Conservation (phyloP, 2,113 vertebrate species). For the Dromaius novaehollandiae region DNA sequence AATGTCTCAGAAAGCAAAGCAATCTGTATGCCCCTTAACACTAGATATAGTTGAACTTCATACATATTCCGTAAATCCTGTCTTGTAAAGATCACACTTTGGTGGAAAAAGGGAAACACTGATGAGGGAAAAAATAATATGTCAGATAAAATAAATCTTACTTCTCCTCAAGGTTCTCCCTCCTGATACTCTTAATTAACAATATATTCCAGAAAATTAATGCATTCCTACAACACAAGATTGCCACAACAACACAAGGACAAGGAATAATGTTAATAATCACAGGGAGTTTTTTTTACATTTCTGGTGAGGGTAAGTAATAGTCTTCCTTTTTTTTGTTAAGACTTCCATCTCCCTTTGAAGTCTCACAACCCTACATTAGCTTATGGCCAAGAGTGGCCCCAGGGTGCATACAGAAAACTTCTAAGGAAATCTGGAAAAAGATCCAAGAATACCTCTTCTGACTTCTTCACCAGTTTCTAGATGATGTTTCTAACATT, state of each 20-base stretch:
- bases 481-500: not conserved
- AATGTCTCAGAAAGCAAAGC: not conserved
- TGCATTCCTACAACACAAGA: not conserved
- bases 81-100: not conserved
- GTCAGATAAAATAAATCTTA: not conserved
- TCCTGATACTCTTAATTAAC: not conserved
- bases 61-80: not conserved
- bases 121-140: not conserved
- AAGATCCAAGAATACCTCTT: not conserved
- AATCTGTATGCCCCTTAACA: not conserved
- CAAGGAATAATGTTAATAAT: not conserved
- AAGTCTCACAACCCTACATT: not conserved
- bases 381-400: not conserved
- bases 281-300: rapidly evolving
- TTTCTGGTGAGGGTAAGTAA: not conserved
- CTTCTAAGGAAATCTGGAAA: not conserved
- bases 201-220: not conserved
- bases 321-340: not conserved
- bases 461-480: not conserved
- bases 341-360: not conserved
- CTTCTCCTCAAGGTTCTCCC: not conserved
- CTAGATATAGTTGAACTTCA: not conserved
- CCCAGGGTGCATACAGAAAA: not conserved
- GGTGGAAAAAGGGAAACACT: not conserved
- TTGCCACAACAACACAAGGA: not conserved